These are phyloP conservation scores for Lasioglossum figueresi DNA, from an alignment of 2,888 invertebrate genomes.

Conservation along the genomic window DNA sequence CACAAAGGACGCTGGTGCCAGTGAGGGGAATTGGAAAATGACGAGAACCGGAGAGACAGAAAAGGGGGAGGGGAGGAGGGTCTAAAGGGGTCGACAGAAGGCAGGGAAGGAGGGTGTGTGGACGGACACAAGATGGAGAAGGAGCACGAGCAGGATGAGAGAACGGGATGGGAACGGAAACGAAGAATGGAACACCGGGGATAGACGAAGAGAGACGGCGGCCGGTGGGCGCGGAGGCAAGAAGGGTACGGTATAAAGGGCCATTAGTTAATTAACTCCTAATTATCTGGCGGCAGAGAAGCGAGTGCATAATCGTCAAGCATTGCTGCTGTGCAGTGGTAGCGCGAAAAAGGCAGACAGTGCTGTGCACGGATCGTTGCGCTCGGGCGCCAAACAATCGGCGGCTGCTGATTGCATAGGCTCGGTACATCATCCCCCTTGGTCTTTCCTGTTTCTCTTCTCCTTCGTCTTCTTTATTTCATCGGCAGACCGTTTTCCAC, in stretches of 20 bases:
- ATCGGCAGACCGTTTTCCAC: constrained; percentile 60
- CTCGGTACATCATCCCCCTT: constrained; percentile 64
- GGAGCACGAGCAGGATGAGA: not conserved
- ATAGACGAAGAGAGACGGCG: constrained; percentile 22
- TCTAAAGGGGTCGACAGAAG: constrained; percentile 57
- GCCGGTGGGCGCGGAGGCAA: constrained; percentile 34
- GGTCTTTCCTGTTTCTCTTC: constrained; percentile 43
- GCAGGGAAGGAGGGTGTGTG: not conserved
- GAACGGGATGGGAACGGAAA: constrained; percentile 12
- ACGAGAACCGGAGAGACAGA: constrained; percentile 66
- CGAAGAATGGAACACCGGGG: constrained; percentile 43
- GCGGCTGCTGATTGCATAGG: constrained; percentile 71
- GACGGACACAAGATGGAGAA: not conserved
- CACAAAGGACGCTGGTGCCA: constrained; percentile 69
- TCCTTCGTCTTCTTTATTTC: constrained; percentile 54
- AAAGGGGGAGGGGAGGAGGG: not conserved
- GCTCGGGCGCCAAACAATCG: constrained; percentile 78
- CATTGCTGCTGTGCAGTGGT: constrained; percentile 71
- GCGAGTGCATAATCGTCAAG: constrained; percentile 76
- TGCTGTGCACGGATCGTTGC: constrained; percentile 78
- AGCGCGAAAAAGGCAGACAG: constrained; percentile 76
- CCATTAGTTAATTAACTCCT: constrained; percentile 82
- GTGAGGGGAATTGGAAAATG: constrained; percentile 73
- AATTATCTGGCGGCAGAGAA: constrained; percentile 79
- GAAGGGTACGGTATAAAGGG: constrained; percentile 76